Conservation (phyloP, 2,888 invertebrate genomes). For the Oxytorus armatus region DNA sequence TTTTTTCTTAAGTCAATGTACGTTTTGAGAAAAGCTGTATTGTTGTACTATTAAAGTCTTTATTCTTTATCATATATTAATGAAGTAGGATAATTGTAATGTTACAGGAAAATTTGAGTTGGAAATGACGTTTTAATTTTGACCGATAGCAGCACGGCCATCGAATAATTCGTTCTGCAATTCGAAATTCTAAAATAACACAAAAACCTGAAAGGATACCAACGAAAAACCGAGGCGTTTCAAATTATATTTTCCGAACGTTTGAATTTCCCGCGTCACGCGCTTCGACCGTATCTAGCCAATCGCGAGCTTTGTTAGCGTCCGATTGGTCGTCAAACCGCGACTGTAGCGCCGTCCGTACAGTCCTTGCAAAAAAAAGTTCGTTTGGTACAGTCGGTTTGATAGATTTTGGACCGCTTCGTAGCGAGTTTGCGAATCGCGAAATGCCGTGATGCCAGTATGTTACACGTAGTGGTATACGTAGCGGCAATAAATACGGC, state of each 20-base stretch:
- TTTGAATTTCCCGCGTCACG: slow-evolving; percentile 24
- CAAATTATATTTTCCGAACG: neutral
- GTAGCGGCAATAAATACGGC: slow-evolving; percentile 50
- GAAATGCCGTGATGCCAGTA: slow-evolving; percentile 50
- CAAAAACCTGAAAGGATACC: no score
- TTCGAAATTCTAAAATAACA: no score
- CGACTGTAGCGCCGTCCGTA: neutral
- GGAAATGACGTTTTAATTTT: no score
- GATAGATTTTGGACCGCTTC: slow-evolving; percentile 7
- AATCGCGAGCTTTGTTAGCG: neutral
- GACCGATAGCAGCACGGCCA: no score
- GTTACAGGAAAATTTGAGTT: neutral
- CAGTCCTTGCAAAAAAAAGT: neutral
- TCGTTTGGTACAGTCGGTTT: slow-evolving; percentile 34
- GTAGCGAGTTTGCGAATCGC: slow-evolving; percentile 3
- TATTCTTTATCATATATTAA: neutral
- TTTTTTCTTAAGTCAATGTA: neutral
- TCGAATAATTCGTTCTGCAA: no score
- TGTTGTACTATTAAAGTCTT: neutral
- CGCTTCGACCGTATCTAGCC: neutral
- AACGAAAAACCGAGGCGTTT: no score
- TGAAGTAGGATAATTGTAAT: neutral
- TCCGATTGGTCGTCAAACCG: slow-evolving; percentile 6
- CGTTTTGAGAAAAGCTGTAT: neutral
- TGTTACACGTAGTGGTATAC: slow-evolving; percentile 44